phyloP scores from a whole-genome alignment of 2,113 vertebrate species.

The Dicerorhinus sumatrensis region DNA sequence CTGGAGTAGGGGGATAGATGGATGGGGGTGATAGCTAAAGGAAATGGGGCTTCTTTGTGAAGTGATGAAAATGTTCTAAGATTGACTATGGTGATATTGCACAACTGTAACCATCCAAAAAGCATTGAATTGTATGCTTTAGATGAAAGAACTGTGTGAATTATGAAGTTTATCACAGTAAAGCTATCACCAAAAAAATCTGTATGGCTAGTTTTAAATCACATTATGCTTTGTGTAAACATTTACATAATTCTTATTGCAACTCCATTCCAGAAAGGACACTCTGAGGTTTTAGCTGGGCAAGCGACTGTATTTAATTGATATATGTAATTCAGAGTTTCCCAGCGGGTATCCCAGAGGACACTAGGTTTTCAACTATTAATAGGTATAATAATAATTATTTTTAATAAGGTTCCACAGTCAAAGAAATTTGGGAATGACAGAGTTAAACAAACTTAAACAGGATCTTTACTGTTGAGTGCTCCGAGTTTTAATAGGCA shows the following conservation, averaged over 20 bases:
- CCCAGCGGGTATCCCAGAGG: neutral
- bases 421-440: constrained; percentile 1
- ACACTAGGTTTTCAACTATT: neutral
- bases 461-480: neutral
- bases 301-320: neutral
- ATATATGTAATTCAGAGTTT: neutral
- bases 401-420: neutral
- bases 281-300: neutral
- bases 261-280: neutral
- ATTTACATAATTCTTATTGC: neutral
- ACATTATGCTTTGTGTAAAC: constrained; percentile 18
- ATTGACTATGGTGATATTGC: neutral
- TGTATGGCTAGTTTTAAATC: neutral
- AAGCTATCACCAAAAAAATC: neutral
- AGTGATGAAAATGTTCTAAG: neutral
- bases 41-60: neutral
- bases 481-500: neutral
- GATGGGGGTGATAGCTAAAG: neutral
- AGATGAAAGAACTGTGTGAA: neutral
- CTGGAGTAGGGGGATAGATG: neutral
- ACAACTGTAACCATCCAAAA: neutral
- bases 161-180: neutral
- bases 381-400: neutral
- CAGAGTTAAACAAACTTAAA: neutral
- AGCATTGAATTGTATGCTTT: neutral